Evolutionary conservation across 2,888 invertebrate species (phyloP), one percentile per base, ranked within the genome.

Genomic region (Orchesella flavescens): DNA sequence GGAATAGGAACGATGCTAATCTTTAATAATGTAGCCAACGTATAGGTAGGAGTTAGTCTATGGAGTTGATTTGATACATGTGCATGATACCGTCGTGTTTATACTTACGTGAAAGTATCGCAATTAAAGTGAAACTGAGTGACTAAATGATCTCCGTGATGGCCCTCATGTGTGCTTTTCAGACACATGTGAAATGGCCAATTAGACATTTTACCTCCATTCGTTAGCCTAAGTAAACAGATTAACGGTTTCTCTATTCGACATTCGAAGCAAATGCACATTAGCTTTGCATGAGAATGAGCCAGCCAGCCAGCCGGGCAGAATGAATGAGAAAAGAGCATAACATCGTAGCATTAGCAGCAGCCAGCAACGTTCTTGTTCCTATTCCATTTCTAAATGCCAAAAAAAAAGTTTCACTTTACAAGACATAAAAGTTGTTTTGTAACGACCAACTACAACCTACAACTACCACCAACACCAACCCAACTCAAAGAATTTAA

Each of bases 121-220:
- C 61, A 73, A 73, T 73, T 73, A 73, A 61, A 46, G 61, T 61
- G 61, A 61, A 63, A 73, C 73, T 59, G 73, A 44, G 61, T 73
- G 73, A 61, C 61, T 61, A 73, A 61, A 59, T 72, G 72, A 59
- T 73, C 46, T 73, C 61, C 1, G 46, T 72, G 61, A 59, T 61
- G 49, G 61, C 44, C 73, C 61, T 61, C 46, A 46, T 55, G 46
- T 23, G 46, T 46, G 44, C 23, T 73, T 46, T 23, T 21, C 44
- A 24, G 15, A 19, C 44, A 10, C 21, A 43, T 73, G 73, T 73
- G 61, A 61, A 73, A 43, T 15, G 61, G 61, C 61, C 59, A 73
- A 73, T 73, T 73, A 73, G 73, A 73, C 73, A 63, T 72, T 72
- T 71, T 59, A 43, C 43, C 23, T 72, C 43, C 68, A 49, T 49